Conservation (phyloP, 2,113 vertebrate species). For the Dasyornis broadbenti region DNA sequence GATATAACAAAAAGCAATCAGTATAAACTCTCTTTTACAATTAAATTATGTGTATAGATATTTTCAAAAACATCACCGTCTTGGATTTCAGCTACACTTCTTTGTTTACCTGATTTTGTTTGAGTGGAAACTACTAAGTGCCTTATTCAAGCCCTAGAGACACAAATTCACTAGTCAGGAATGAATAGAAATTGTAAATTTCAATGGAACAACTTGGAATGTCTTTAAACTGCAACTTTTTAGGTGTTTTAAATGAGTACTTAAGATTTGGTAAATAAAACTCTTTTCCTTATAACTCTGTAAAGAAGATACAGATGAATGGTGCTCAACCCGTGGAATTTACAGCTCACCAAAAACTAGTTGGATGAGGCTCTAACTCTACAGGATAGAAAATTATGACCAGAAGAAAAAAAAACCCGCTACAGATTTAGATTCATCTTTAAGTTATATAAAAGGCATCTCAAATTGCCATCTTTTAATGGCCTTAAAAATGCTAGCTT, state of each 20-base stretch:
- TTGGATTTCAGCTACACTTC: neutral
- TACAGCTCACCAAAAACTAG: neutral
- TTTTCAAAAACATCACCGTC: neutral
- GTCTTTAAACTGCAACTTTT: neutral
- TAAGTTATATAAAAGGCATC: neutral
- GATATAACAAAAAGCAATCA: neutral
- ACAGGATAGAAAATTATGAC: neutral
- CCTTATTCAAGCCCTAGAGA: neutral
- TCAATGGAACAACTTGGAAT: neutral
- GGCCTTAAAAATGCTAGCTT: neutral
- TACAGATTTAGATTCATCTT: neutral
- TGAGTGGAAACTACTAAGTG: neutral
- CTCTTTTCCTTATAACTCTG: neutral
- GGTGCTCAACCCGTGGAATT: neutral
- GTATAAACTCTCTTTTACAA: neutral
- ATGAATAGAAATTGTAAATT: neutral
- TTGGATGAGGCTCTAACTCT: neutral
- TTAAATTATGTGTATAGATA: neutral
- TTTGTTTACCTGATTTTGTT: neutral
- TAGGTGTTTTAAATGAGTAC: neutral
- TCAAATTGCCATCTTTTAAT: neutral
- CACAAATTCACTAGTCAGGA: neutral
- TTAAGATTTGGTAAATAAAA: neutral
- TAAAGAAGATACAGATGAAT: neutral
- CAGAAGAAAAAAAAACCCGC: neutral